phyloP scores from a whole-genome alignment of 2,113 vertebrate genomes.

The Pungitius pungitius region DNA sequence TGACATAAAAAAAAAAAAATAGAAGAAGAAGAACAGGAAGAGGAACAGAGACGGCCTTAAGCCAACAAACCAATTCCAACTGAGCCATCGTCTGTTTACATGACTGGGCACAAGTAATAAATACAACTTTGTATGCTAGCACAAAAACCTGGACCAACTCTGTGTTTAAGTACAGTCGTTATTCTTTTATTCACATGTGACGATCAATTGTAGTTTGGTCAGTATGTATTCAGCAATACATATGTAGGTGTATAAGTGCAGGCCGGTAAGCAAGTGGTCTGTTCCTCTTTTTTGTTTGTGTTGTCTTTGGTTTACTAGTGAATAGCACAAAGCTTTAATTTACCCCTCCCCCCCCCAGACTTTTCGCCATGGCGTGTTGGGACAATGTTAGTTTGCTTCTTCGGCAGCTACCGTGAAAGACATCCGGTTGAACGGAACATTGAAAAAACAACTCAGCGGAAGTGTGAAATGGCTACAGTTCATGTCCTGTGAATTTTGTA shows the following conservation, averaged over 20 bases:
- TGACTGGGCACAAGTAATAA: constrained; percentile 70
- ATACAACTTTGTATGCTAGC: constrained; percentile 67
- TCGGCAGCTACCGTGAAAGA: constrained; percentile 82
- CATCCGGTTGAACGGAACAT: constrained; percentile 73
- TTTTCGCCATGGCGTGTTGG: constrained; percentile 73
- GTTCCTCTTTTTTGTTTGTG: constrained; percentile 69
- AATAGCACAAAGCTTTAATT: constrained; percentile 81
- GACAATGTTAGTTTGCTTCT: constrained; percentile 80
- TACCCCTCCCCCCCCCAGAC: constrained; percentile 54
- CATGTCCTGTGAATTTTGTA: constrained; percentile 86
- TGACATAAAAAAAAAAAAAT: constrained; percentile 63
- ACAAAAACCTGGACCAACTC: constrained; percentile 78
- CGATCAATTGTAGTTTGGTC: constrained; percentile 74
- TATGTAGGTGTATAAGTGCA: constrained; percentile 73
- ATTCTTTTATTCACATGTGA: constrained; percentile 66
- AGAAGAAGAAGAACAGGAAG: constrained; percentile 26
- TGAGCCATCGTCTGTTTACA: constrained; percentile 74
- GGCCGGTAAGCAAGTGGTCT: constrained; percentile 72
- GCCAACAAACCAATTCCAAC: constrained; percentile 68
- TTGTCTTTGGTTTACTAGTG: constrained; percentile 75
- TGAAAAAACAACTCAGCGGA: constrained; percentile 78
- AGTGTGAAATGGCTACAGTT: constrained; percentile 82
- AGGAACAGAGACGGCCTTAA: constrained; percentile 74
- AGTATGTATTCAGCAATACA: constrained; percentile 82
- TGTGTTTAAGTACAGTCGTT: constrained; percentile 73